Conservation (phyloP, 2,888 invertebrate genomes). For the Aphrophora alni region DNA sequence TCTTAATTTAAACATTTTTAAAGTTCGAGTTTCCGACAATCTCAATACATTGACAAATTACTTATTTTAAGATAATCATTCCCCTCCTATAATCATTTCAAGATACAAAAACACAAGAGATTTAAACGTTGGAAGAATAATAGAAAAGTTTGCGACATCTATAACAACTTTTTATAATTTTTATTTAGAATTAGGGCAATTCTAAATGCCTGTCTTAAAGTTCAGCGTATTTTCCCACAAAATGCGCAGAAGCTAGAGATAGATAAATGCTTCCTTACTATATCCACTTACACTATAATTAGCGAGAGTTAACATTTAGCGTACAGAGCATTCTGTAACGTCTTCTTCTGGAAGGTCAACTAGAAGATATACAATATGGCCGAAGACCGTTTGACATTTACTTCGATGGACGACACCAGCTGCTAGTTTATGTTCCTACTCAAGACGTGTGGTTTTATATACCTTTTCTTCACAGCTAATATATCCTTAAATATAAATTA, state of each 20-base stretch:
- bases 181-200: no score
- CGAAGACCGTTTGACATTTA: neutral
- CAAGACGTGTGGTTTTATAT: neutral
- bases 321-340: neutral
- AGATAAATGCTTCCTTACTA: neutral
- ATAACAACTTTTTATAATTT: no score
- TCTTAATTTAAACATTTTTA: no score
- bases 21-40: no score
- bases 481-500: neutral
- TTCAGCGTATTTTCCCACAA: neutral
- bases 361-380: neutral
- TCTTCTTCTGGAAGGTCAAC: neutral
- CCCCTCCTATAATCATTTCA: no score
- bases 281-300: neutral
- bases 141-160: no score
- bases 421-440: neutral
- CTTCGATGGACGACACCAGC: neutral
- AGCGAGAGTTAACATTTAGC: neutral
- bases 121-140: no score
- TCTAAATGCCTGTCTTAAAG: neutral
- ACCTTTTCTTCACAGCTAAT: neutral
- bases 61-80: no score
- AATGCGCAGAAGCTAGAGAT: no score
- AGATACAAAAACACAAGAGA: no score
- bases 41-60: no score